phyloP scores from a whole-genome alignment of 2,797 vertebrate genomes.

The Malacoctenus gilli region DNA sequence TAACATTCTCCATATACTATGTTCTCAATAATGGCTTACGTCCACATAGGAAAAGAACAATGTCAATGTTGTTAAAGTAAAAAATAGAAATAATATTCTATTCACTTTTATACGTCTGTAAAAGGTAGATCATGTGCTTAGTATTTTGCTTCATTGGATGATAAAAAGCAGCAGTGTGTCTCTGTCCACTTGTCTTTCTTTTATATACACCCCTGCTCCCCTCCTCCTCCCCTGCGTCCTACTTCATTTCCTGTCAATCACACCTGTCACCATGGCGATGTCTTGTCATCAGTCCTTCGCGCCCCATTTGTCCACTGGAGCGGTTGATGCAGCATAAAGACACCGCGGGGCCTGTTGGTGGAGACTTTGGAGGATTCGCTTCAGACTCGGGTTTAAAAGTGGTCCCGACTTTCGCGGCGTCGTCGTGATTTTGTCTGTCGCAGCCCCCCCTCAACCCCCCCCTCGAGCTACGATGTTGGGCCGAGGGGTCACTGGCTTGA shows the following conservation, averaged over 20 bases:
- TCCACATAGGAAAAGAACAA: slow-evolving; percentile 75
- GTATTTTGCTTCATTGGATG: slow-evolving; percentile 59
- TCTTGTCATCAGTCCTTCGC: slow-evolving; percentile 23
- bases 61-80: slow-evolving; percentile 64
- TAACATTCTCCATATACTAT: slow-evolving; percentile 72
- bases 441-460: slow-evolving; percentile 31
- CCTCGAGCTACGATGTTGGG: slow-evolving; percentile 11
- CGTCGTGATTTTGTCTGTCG: slow-evolving; percentile 21
- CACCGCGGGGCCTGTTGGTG: slow-evolving; percentile 55
- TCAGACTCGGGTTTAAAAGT: slow-evolving; percentile 15
- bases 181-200: slow-evolving; percentile 23
- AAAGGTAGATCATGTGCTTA: slow-evolving; percentile 82
- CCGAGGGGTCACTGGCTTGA: not conserved
- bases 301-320: slow-evolving; percentile 48
- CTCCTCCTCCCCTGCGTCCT: slow-evolving; percentile 7
- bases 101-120: slow-evolving; percentile 35
- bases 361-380: slow-evolving; percentile 47
- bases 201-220: slow-evolving; percentile 15
- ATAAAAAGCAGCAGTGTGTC: slow-evolving; percentile 61
- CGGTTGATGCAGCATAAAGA: slow-evolving; percentile 59
- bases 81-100: slow-evolving; percentile 65
- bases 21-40: slow-evolving; percentile 72
- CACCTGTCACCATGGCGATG: slow-evolving; percentile 20
- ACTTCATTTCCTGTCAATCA: slow-evolving; percentile 26
- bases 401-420: slow-evolving; percentile 2